Evolutionary conservation across 2,888 invertebrate species (phyloP).

Genomic region (Beris morrisii): DNA sequence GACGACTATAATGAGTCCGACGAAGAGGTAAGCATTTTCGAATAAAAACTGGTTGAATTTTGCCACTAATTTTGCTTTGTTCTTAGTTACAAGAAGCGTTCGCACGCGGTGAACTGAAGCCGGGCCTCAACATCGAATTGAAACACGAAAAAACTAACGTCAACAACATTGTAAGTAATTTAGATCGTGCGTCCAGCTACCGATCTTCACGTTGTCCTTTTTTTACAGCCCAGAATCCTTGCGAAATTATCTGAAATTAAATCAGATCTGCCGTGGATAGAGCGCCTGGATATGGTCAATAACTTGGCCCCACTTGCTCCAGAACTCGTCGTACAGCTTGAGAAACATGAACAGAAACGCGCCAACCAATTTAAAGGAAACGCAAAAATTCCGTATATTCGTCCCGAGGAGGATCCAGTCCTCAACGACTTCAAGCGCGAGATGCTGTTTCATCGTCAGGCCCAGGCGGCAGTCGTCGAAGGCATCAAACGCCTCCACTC

Average conservation of each 20-base stretch:
- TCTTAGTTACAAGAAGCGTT: conserved; percentile 87
- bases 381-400: conserved; percentile 66
- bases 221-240: conserved; percentile 59
- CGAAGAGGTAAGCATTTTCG: conserved; percentile 48
- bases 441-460: conserved; percentile 83
- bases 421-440: conserved; percentile 92
- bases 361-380: conserved; percentile 67
- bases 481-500: conserved; percentile 77
- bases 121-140: conserved; percentile 76
- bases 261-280: conserved; percentile 79
- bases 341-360: conserved; percentile 73
- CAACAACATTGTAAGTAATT: conserved; percentile 72
- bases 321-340: conserved; percentile 76
- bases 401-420: conserved; percentile 73
- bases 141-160: conserved; percentile 61
- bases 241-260: conserved; percentile 72
- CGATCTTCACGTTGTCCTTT: background rate
- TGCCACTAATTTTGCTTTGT: conserved; percentile 20
- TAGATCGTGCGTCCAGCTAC: background rate
- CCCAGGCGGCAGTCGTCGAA: conserved; percentile 81
- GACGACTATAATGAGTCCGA: conserved; percentile 52
- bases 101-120: conserved; percentile 79
- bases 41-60: conserved; percentile 22
- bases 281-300: conserved; percentile 78
- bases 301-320: conserved; percentile 80